phyloP scores from a whole-genome alignment of 53 echinoderm and acorn worm species.

The Stichopus horrens region DNA sequence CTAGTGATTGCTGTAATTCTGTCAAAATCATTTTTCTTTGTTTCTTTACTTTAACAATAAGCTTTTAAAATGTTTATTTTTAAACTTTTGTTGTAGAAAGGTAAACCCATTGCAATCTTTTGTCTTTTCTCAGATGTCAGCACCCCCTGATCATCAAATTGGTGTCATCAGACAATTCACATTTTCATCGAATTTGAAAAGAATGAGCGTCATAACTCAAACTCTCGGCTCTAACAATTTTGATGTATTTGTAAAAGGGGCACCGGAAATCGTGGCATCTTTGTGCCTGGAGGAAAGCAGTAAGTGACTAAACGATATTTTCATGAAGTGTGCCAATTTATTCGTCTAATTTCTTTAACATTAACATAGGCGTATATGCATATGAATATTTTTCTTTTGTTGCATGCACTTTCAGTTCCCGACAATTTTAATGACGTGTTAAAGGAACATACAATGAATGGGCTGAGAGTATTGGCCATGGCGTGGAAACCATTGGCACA shows the following conservation, averaged over 20 bases:
- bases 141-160: slow-evolving; percentile 57
- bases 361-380: not conserved
- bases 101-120: no score
- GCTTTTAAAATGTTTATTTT: no score
- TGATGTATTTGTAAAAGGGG: slow-evolving; percentile 92
- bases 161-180: slow-evolving; percentile 93
- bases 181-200: slow-evolving; percentile 84
- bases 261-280: slow-evolving; percentile 74
- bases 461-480: slow-evolving; percentile 83
- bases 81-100: no score
- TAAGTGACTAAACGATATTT: slow-evolving; percentile 2
- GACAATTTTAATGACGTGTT: slow-evolving; percentile 73
- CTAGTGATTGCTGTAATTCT: no score
- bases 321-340: not conserved
- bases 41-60: no score
- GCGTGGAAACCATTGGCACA: slow-evolving; percentile 74
- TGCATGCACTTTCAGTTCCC: slow-evolving; percentile 58
- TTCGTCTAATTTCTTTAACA: not conserved
- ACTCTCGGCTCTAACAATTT: slow-evolving; percentile 59
- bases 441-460: slow-evolving; percentile 85
- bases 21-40: no score
- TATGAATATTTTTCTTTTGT: no score
- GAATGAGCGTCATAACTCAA: slow-evolving; percentile 94
- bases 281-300: slow-evolving; percentile 62
- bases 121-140: not conserved